These are phyloP conservation scores for Trochalopteron elliotii DNA, from an alignment of 2,113 vertebrate species.

Conservation along the genomic window DNA sequence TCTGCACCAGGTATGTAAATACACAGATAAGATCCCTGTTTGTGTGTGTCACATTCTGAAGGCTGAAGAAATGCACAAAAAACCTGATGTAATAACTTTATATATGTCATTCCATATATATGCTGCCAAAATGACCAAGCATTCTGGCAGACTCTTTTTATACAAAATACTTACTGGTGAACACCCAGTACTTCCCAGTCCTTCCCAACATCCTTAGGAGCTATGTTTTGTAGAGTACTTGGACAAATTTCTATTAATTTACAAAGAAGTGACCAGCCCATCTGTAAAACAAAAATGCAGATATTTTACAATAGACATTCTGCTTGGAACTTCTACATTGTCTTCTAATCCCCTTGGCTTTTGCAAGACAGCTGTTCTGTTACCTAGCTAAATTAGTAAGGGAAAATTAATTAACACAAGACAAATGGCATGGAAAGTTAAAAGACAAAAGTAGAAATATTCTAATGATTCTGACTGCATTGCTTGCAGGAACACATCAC, in stretches of 20 bases:
- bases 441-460: background rate
- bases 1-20: background rate
- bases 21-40: background rate
- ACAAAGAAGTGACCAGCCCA: conserved; percentile 90
- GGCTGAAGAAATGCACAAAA: background rate
- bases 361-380: background rate
- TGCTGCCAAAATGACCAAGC: background rate
- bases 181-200: conserved; percentile 86
- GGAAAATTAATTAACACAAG: background rate
- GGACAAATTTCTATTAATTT: conserved; percentile 91
- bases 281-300: conserved; percentile 75
- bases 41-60: background rate
- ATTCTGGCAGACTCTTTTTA: background rate
- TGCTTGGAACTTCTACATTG: background rate
- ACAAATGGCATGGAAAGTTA: background rate
- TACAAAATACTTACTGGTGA: conserved; percentile 86
- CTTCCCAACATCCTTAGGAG: conserved; percentile 75
- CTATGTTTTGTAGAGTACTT: conserved; percentile 78
- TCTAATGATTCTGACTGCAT: background rate
- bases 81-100: background rate
- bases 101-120: background rate
- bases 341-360: background rate
- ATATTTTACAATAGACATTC: background rate
- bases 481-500: background rate
- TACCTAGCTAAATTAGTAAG: background rate